Base-by-base conservation (phyloP, 1,140 invertebrate species). In the Drosophila navojoa region DNA sequence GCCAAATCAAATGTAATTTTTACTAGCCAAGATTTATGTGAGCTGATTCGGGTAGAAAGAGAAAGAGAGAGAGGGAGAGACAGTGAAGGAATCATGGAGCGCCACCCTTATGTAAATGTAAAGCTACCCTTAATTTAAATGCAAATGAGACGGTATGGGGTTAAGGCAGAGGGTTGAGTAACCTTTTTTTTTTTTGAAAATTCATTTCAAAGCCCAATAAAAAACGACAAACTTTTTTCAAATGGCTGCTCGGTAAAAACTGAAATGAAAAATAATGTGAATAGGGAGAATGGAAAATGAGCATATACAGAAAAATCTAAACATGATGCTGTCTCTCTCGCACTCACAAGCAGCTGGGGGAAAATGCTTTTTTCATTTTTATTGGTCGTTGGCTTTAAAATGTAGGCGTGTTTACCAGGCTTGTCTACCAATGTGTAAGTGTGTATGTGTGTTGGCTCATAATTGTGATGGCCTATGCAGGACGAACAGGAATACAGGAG, bases 1-100 rank as follows among this genome's bases (percentile, higher is more conserved):
- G 66, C 71, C 79, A 72, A 82, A 82, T 84, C 80, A 82, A 82
- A 82, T 84, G 80, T 64, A 82, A 79, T 79, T 82, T 84, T 79
- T 82, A 82, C 72, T 84, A 76, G 54, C 76, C 32, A 58, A 73
- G 82, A 86, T 86, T 86, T 86, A 87, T 81, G 79, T 58, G 54
- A 57, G 40, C 68, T 79, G 80, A 82, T 82, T 84, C 66, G 40
- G 15, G 1, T 35, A 35, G 11, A 11, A 3, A 22, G 19, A 22
- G 19, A 22, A 3, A 22, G 19, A 44, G 4, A 44, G 13, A 16
- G 13, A 42, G 13, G 3, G 40, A 4, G 13, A 42, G 40, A 1
- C 5, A 35, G 55, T 22, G 11, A 50, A 2, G n/a, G 42, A 45
- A n/a, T n/a, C n/a, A n/a, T 1, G 16, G 5, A 1, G 10, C 35